A percentile compares a stretch with the other conserved stretches of the same genome.
Evolutionary conservation across 2,888 invertebrate species (phyloP).

Genomic region (Formica aserva): DNA sequence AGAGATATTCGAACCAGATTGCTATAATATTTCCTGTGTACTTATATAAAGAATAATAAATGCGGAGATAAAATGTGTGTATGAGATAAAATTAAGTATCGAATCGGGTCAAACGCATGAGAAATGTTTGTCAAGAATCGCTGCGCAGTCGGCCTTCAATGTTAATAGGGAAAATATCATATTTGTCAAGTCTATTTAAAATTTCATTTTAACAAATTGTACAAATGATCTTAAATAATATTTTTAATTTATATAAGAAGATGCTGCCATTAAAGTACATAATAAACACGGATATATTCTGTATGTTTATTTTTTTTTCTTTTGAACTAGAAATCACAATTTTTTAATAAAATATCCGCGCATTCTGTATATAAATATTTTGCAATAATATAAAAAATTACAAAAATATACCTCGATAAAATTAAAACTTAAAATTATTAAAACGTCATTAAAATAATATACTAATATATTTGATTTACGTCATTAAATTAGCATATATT

Average conservation of each 20-base stretch:
- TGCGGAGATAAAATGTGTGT: not conserved
- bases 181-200: not conserved
- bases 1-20: conserved; percentile 15
- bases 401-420: not conserved
- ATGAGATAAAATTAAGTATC: not conserved
- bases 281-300: not conserved
- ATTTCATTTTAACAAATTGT: not conserved
- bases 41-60: conserved; percentile 25
- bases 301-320: not conserved
- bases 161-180: not conserved
- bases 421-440: not conserved
- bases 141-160: not conserved
- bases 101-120: not conserved
- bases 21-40: not conserved
- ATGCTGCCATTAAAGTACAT: not conserved
- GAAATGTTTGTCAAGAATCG: not conserved
- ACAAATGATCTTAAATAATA: too few species aligned
- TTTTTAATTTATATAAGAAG: not conserved
- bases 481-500: not conserved
- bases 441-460: not conserved
- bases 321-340: not conserved
- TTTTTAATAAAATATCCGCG: not conserved
- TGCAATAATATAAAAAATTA: not conserved
- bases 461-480: not conserved
- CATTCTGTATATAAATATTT: not conserved